phyloP scores from a whole-genome alignment of 1,140 invertebrate genomes.

The Drosophila tani region DNA sequence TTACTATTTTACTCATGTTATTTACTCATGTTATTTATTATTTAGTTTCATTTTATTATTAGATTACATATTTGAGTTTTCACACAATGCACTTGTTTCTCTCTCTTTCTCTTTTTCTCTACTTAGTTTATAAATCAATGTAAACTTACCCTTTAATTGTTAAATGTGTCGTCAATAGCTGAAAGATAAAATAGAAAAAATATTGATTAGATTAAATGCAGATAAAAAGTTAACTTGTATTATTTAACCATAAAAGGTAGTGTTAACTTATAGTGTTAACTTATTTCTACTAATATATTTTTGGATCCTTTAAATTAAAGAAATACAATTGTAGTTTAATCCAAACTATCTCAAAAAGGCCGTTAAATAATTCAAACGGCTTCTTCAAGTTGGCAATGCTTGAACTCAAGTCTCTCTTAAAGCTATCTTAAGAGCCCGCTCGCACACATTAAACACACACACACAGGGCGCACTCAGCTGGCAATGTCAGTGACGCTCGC shows the following conservation, averaged over 20 bases:
- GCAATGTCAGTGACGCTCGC: constrained; percentile 42
- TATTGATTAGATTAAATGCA: not conserved
- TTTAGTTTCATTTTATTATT: too few relatives aligned
- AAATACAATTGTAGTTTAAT: too few relatives aligned
- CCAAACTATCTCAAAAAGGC: not conserved
- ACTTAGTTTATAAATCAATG: not conserved
- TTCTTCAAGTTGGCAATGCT: constrained; percentile 46
- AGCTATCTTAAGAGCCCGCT: constrained; percentile 48
- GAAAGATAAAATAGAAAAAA: constrained; percentile 5
- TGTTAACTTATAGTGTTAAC: not conserved
- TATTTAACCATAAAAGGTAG: not conserved
- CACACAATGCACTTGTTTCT: constrained; percentile 56
- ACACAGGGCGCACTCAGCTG: constrained; percentile 14
- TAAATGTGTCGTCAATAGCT: not conserved
- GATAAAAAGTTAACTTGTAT: too few relatives aligned
- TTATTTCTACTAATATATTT: not conserved
- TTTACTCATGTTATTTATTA: too few relatives aligned
- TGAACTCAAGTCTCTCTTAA: constrained; percentile 47
- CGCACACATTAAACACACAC: constrained; percentile 26
- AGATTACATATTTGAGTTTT: too few relatives aligned
- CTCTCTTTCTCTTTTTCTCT: constrained; percentile 7
- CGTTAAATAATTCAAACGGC: constrained; percentile 46
- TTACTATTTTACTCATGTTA: not conserved
- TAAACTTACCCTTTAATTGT: constrained; percentile 43
- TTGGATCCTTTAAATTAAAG: not conserved